A percentile compares a stretch with the other conserved stretches of the same genome.
Evolutionary conservation across 2,888 invertebrate species (phyloP).

Genomic region (Imbricaverruca yamaguchii): DNA sequence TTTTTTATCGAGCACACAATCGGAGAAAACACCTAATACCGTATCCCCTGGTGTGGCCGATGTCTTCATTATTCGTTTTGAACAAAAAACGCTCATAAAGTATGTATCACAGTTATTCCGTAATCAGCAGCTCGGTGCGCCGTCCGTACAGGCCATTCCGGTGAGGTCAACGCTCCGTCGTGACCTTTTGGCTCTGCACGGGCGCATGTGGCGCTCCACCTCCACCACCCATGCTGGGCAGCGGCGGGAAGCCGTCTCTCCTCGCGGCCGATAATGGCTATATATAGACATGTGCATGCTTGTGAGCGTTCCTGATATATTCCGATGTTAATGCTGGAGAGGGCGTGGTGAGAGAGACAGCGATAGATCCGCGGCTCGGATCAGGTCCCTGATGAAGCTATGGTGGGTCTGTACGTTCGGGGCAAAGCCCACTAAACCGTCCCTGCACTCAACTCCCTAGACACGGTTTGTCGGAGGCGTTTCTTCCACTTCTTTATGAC

Average conservation of each 20-base stretch:
- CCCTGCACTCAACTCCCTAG: not conserved
- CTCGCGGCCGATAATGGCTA: not conserved
- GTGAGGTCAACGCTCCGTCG: not conserved
- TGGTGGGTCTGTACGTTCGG: too few species aligned
- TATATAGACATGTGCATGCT: not conserved
- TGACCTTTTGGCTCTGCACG: not conserved
- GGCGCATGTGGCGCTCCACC: not conserved
- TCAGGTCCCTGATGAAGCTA: too few species aligned
- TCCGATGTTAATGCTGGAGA: not conserved
- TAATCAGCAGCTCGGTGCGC: not conserved
- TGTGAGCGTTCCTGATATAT: slow-evolving; percentile 1
- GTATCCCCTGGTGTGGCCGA: slow-evolving; percentile 16
- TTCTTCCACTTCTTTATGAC: slow-evolving; percentile 5
- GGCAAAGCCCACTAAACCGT: not conserved
- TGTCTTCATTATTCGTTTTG: slow-evolving; percentile 18
- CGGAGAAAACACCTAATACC: slow-evolving; percentile 22
- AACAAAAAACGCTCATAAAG: slow-evolving; percentile 11
- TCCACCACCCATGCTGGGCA: too few species aligned
- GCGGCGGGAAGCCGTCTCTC: not conserved
- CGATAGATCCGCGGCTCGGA: too few species aligned
- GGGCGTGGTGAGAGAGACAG: too few species aligned
- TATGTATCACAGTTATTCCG: slow-evolving; percentile 19
- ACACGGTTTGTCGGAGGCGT: too few species aligned
- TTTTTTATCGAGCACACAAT: slow-evolving; percentile 17
- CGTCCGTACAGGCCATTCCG: not conserved